A percentile compares a stretch with the other conserved stretches of the same genome.
Conservation (phyloP, 1,140 invertebrate species). For the Tribolium madens region DNA sequence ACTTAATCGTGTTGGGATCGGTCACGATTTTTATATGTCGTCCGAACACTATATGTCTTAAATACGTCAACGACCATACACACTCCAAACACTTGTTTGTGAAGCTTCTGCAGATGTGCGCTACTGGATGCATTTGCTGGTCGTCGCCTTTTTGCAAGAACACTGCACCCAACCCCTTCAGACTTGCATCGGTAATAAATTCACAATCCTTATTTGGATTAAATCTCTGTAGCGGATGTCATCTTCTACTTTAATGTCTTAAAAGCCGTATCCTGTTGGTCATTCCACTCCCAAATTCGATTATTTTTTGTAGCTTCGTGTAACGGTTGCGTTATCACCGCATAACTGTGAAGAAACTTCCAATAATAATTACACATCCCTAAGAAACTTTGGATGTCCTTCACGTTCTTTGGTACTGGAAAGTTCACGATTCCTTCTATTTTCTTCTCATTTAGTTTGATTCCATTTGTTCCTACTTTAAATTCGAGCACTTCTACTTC, state of each 20-base stretch:
- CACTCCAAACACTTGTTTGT: neutral
- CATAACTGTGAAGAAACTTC: neutral
- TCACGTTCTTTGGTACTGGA: constrained; percentile 2
- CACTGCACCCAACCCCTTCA: neutral
- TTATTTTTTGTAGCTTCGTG: neutral
- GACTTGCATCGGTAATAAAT: neutral
- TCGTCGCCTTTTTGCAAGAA: neutral
- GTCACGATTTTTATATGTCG: neutral
- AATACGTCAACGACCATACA: neutral
- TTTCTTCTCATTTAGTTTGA: neutral
- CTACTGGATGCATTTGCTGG: neutral
- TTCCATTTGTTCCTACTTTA: neutral
- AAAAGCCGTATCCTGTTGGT: neutral
- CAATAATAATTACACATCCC: neutral
- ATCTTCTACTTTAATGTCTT: neutral
- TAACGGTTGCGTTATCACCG: neutral
- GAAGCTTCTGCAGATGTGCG: neutral
- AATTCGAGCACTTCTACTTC: constrained; percentile 63
- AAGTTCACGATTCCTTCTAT: constrained; percentile 19
- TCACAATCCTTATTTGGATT: neutral
- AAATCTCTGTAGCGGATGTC: neutral
- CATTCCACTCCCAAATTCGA: neutral
- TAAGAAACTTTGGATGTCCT: constrained; percentile 26
- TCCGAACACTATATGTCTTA: neutral
- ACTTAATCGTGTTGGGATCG: constrained; percentile 66